phyloP scores from a whole-genome alignment of 2,797 vertebrate genomes.

The Cephalopachus bancanus region DNA sequence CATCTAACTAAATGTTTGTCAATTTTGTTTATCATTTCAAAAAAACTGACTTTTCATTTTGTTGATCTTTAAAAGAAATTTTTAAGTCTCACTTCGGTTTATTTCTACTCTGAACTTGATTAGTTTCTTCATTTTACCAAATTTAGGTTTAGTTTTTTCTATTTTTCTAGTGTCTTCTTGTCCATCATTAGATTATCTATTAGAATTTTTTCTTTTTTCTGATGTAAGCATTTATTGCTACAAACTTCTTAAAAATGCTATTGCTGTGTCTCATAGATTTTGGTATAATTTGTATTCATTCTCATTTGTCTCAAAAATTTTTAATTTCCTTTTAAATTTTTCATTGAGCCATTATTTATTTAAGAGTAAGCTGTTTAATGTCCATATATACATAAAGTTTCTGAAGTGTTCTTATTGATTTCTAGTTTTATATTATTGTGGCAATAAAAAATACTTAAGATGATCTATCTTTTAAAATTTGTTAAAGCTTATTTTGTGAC shows the following conservation, averaged over 20 bases:
- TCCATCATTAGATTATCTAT: not conserved
- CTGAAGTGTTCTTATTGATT: not conserved
- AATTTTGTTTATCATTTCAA: not conserved
- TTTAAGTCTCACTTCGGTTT: not conserved
- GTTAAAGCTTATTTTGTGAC: not conserved
- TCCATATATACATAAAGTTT: not conserved
- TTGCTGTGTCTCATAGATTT: not conserved
- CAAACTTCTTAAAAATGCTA: not conserved
- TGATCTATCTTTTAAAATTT: not conserved
- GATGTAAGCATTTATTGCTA: not conserved
- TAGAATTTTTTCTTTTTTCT: not conserved
- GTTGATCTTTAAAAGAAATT: not conserved
- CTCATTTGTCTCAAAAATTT: no score
- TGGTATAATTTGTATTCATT: not conserved
- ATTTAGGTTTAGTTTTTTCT: not conserved
- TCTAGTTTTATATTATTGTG: not conserved
- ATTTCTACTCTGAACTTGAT: not conserved
- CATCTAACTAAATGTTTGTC: no score
- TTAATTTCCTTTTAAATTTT: no score
- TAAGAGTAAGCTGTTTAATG: no score
- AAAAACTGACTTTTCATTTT: not conserved
- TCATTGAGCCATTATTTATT: no score
- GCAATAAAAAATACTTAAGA: not conserved
- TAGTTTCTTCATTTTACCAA: not conserved
- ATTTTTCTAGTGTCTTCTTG: not conserved